Conservation (phyloP, 1,140 invertebrate species). For the Liolophura sinensis region DNA sequence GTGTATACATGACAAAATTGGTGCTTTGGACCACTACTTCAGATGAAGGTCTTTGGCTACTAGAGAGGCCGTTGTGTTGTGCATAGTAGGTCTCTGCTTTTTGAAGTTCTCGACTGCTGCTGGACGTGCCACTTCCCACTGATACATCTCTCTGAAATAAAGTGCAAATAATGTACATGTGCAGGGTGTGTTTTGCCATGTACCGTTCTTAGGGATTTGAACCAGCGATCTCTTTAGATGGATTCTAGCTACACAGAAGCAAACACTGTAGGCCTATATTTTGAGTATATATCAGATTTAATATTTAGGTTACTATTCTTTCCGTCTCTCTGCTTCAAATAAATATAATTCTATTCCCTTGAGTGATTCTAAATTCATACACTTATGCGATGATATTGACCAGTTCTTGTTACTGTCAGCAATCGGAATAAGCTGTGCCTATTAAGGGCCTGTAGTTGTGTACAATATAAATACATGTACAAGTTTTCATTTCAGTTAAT, state of each 20-base stretch:
- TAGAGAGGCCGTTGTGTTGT: conserved; percentile 75
- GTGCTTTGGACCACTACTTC: background rate
- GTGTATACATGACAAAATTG: too few species aligned
- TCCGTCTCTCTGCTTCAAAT: background rate
- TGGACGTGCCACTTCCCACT: conserved; percentile 71
- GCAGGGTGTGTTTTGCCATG: background rate
- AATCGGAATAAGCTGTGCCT: too few species aligned
- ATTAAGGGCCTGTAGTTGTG: too few species aligned
- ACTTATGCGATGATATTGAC: too few species aligned
- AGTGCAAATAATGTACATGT: conserved; percentile 11
- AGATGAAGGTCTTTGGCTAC: conserved; percentile 79
- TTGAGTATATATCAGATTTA: background rate
- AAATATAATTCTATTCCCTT: too few species aligned
- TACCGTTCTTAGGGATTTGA: background rate
- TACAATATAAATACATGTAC: too few species aligned
- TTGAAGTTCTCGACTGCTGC: conserved; percentile 75
- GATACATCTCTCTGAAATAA: conserved; percentile 73
- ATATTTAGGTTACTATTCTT: background rate
- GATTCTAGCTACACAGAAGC: background rate
- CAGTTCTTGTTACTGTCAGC: too few species aligned
- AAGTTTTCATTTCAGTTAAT: too few species aligned
- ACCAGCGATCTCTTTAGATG: background rate
- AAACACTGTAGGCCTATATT: background rate
- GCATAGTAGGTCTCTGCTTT: conserved; percentile 75
- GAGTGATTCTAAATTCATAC: too few species aligned